Conservation (phyloP, 2,888 invertebrate species). For the Heteropelma amictum region DNA sequence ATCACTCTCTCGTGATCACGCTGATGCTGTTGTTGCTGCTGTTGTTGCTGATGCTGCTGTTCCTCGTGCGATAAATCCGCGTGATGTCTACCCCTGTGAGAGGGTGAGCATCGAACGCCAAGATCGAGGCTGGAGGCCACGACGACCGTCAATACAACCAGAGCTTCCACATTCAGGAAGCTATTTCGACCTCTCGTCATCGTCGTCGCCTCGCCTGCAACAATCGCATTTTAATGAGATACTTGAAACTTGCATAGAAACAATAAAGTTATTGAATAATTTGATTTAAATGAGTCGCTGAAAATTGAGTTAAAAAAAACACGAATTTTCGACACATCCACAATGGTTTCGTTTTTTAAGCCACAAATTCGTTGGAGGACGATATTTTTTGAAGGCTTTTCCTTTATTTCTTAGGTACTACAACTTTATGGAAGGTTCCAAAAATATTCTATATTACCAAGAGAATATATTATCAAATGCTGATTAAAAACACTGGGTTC, state of each 20-base stretch:
- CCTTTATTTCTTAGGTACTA: no score
- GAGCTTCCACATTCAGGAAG: conserved; percentile 66
- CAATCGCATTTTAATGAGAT: neutral
- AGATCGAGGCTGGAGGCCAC: conserved; percentile 65
- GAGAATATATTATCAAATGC: no score
- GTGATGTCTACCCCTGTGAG: conserved; percentile 75
- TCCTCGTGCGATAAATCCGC: conserved; percentile 72
- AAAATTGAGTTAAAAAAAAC: neutral
- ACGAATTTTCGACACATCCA: no score
- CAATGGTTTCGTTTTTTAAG: no score
- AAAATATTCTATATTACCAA: no score
- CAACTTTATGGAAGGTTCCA: no score
- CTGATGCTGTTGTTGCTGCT: conserved; percentile 66
- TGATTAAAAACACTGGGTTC: no score
- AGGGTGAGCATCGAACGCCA: conserved; percentile 68
- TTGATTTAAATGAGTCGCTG: no score
- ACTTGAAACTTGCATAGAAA: neutral
- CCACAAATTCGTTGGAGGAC: no score
- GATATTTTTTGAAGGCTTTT: no score
- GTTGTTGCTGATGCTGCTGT: conserved; percentile 69
- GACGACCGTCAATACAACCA: conserved; percentile 66
- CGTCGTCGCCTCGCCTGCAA: conserved; percentile 65
- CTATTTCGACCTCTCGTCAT: conserved; percentile 71
- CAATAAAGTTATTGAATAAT: neutral
- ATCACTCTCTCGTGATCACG: conserved; percentile 48